Conservation (phyloP, 37 sponge, comb jelly and placozoan species). For the Ephydatia muelleri region DNA sequence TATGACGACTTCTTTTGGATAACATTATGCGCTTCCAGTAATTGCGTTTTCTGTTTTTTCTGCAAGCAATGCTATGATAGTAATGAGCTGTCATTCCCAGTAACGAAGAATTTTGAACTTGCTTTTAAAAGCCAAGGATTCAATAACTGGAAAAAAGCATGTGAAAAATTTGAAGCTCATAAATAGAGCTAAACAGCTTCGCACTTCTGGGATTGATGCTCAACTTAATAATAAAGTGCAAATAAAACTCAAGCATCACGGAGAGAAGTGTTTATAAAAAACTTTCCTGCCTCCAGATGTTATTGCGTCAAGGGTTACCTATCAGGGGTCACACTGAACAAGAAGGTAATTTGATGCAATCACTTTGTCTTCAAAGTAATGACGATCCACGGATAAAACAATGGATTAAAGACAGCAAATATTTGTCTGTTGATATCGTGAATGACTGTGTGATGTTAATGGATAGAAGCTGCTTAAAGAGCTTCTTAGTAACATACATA, state of each 20-base stretch:
- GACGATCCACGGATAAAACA: conserved; percentile 10
- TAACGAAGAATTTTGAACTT: too few species aligned
- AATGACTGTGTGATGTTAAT: conserved; percentile 25
- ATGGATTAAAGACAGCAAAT: conserved; percentile 9
- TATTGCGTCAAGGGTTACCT: conserved; percentile 41
- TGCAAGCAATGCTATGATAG: too few species aligned
- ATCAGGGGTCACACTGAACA: conserved; percentile 32
- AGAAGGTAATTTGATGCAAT: conserved; percentile 44
- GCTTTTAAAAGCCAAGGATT: conserved; percentile 14
- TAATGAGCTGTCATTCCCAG: too few species aligned
- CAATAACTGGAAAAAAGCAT: conserved; percentile 1
- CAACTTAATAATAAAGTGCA: background rate
- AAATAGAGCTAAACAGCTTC: background rate
- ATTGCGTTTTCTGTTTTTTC: too few species aligned
- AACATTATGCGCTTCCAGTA: too few species aligned
- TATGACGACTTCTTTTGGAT: too few species aligned
- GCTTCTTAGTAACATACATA: conserved; percentile 1
- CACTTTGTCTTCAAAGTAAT: conserved; percentile 6
- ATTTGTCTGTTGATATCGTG: conserved; percentile 24
- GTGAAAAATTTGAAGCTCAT: background rate
- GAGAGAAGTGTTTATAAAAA: conserved; percentile 27
- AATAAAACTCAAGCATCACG: conserved; percentile 6
- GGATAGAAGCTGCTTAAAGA: too few species aligned
- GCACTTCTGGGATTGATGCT: background rate
- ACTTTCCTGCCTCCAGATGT: conserved; percentile 10